Evolutionary conservation across 1,140 invertebrate genomes (phyloP).

Genomic region (Xylocopa sonorina): DNA sequence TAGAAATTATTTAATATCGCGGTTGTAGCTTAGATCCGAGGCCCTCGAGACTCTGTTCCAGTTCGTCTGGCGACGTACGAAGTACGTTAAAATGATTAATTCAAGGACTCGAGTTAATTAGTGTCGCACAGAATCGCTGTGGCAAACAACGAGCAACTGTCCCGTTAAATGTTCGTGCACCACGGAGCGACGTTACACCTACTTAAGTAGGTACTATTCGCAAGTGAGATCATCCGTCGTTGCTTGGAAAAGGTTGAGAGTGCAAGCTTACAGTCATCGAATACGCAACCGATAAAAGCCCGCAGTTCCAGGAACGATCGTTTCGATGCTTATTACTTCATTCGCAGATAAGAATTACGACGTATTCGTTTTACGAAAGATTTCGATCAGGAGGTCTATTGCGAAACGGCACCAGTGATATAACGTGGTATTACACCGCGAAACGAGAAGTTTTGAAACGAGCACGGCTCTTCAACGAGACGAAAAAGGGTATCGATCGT

Average conservation of each 20-base stretch:
- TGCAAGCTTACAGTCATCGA: background rate
- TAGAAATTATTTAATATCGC: too few species aligned
- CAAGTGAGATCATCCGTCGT: background rate
- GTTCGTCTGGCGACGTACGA: too few species aligned
- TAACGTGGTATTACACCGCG: background rate
- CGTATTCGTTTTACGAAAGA: constrained; percentile 31
- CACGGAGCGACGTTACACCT: too few species aligned
- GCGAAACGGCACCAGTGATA: background rate
- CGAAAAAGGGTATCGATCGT: background rate
- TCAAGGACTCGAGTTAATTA: background rate
- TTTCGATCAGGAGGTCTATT: background rate
- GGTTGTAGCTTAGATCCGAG: too few species aligned
- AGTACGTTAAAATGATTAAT: too few species aligned
- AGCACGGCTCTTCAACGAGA: background rate
- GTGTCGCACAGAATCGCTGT: background rate
- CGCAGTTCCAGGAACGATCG: constrained; percentile 18
- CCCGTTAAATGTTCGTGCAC: background rate
- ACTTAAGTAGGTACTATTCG: background rate
- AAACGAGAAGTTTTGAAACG: background rate
- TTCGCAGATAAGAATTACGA: constrained; percentile 14
- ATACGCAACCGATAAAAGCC: constrained; percentile 15
- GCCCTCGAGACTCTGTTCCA: too few species aligned
- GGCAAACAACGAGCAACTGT: background rate
- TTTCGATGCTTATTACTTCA: constrained; percentile 1
- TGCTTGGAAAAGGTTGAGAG: background rate